phyloP scores from a whole-genome alignment of 2,113 vertebrate genomes.

The Rana temporaria region DNA sequence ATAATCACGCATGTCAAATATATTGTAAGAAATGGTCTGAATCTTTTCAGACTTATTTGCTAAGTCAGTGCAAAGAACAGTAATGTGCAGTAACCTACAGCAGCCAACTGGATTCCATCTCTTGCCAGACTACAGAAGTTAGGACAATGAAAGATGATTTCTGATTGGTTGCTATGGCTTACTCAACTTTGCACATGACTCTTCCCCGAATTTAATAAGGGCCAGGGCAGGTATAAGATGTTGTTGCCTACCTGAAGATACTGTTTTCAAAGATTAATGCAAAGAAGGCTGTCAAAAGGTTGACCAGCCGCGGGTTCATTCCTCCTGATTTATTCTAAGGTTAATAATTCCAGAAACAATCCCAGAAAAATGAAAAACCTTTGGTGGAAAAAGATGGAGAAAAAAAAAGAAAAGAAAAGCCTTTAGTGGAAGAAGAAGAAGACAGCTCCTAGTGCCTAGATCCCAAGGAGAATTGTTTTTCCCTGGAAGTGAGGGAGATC shows the following conservation, averaged over 20 bases:
- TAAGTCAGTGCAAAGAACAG: no score
- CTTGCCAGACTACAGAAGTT: no score
- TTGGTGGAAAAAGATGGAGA: conserved; percentile 59
- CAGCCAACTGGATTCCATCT: no score
- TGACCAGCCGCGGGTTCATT: conserved; percentile 92
- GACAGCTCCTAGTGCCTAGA: conserved; percentile 76
- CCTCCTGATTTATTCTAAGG: conserved; percentile 82
- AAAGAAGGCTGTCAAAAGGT: conserved; percentile 92
- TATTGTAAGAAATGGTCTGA: no score
- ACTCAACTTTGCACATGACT: no score
- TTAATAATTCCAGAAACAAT: conserved; percentile 78
- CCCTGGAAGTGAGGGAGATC: conserved; percentile 73
- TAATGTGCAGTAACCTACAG: no score
- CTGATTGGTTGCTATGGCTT: no score
- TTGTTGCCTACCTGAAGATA: conserved; percentile 90
- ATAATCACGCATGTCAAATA: no score
- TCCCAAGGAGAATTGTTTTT: conserved; percentile 72
- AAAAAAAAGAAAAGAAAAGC: background rate
- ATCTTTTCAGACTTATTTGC: no score
- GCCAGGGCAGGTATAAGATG: background rate
- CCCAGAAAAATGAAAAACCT: conserved; percentile 64
- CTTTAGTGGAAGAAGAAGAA: conserved; percentile 58
- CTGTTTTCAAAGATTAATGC: conserved; percentile 88
- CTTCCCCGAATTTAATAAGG: no score
- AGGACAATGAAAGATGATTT: no score